Conservation (phyloP, 2,797 vertebrate species). For the Cyclura pinguis region DNA sequence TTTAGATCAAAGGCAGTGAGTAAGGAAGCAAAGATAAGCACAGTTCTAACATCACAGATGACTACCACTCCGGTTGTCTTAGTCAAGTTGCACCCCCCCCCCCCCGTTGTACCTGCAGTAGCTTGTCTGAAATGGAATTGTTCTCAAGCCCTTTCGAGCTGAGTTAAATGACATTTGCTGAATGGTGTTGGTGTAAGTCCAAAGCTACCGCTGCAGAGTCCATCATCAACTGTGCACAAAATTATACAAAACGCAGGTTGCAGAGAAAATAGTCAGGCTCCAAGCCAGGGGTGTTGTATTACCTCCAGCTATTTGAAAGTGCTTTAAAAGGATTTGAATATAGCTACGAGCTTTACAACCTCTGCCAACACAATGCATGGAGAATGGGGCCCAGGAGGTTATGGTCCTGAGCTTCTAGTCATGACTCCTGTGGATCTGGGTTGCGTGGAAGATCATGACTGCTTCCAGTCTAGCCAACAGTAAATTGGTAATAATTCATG, state of each 20-base stretch:
- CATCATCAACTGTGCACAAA: neutral
- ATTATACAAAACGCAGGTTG: slow-evolving; percentile 10
- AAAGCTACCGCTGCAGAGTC: neutral
- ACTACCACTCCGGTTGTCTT: neutral
- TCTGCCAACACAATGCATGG: neutral
- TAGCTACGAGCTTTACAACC: slow-evolving; percentile 6
- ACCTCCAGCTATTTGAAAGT: slow-evolving; percentile 20
- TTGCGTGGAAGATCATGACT: neutral
- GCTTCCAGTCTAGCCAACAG: neutral
- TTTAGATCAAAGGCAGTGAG: slow-evolving; percentile 33
- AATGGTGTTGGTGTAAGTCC: neutral
- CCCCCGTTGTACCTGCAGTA: neutral
- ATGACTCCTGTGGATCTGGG: neutral
- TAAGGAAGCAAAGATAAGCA: slow-evolving; percentile 14
- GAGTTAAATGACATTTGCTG: slow-evolving; percentile 11
- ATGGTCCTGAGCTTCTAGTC: slow-evolving; percentile 8
- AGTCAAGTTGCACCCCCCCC: neutral
- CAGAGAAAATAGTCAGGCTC: neutral
- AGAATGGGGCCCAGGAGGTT: slow-evolving; percentile 5
- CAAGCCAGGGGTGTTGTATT: neutral
- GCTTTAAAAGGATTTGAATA: neutral
- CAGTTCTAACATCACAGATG: neutral
- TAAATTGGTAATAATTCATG: neutral
- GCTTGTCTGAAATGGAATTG: neutral
- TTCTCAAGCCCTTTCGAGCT: neutral